Base-by-base conservation (phyloP, 2,113 vertebrate genomes). In the Neolamprologus devosi region DNA sequence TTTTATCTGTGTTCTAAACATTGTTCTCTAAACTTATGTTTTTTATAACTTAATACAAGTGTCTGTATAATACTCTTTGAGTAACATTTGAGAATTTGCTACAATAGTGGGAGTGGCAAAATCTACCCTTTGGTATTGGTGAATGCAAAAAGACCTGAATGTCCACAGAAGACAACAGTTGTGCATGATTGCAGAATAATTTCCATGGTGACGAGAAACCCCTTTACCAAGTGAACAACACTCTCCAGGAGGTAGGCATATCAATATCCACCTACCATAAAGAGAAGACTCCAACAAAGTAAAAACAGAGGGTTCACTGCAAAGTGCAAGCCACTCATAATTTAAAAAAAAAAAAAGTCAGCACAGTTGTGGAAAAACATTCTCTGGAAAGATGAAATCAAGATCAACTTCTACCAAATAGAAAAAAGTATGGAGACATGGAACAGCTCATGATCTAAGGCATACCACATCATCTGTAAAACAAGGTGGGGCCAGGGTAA, bases 301-400 rank as follows among this genome's bases (percentile, higher is more conserved):
- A n/a, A 65, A n/a, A 35, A 35, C 30, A 65, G 60, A 65, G 60
- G 9, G 60, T 35, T 63, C 30, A 63, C 17, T 65, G 60, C 60
- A 35, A 60, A 10, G 57, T 0, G 3, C 57, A 30, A 60, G 58
- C 30, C 58, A 63, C 17, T 35, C 30, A 63, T 35, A 35, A 63
- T 33, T 19, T 0, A 0, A 0, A 1, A 8, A 45, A 6, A 45
- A 58, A 33, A 60, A 19, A 60, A 60, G 9, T 17, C 30, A 63
- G 30, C 30, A 63, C 17, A 35, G 30, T 63, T n/a, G 9, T 63
- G 58, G 9, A 63, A 63, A 63, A 63, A 7, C 17, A 35, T 35
- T 63, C 30, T 63, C 3, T 63, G 17, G 58, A 33, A 60, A 60
- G 28, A 63, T 63, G 30, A 63, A 63, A 35, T 63, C 17, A 63